Conservation (phyloP, 1,140 invertebrate genomes). For the Triops longicaudatus region DNA sequence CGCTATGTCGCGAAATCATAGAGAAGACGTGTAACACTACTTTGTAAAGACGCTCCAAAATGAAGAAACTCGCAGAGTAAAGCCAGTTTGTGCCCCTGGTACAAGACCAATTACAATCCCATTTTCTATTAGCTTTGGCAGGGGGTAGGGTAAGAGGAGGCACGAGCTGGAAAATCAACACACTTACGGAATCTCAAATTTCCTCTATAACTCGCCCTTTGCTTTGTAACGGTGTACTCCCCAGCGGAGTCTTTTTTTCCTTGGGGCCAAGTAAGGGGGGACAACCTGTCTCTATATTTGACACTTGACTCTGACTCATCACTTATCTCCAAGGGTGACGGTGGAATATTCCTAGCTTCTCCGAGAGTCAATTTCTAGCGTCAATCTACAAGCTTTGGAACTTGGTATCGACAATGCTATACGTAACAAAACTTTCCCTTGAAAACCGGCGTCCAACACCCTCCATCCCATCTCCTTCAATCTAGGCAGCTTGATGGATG, state of each 20-base stretch:
- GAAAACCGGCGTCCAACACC: neutral
- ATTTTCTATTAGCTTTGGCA: slow-evolving; percentile 8
- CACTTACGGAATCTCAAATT: slow-evolving; percentile 8
- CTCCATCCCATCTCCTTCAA: neutral
- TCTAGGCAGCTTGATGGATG: slow-evolving; percentile 10
- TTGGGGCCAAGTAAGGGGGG: neutral
- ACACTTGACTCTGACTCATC: slow-evolving; percentile 14
- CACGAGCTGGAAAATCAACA: slow-evolving; percentile 6
- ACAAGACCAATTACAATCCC: neutral
- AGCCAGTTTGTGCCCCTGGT: neutral
- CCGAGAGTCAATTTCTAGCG: neutral
- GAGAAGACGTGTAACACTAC: too few relatives aligned
- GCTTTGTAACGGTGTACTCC: neutral
- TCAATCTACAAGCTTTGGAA: neutral
- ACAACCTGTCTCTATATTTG: neutral
- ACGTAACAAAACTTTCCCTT: slow-evolving; percentile 10
- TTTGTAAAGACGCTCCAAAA: neutral
- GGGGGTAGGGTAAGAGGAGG: neutral
- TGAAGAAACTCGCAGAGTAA: neutral
- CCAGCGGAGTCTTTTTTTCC: slow-evolving; percentile 1
- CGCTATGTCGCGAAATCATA: too few relatives aligned
- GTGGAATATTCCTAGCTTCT: neutral
- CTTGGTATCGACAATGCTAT: neutral
- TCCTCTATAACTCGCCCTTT: slow-evolving; percentile 8
- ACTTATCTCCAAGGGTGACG: slow-evolving; percentile 1